A percentile compares a stretch with the other conserved stretches of the same genome.
Conservation (phyloP, 2,797 vertebrate genomes). For the Acipenser transmontanus region DNA sequence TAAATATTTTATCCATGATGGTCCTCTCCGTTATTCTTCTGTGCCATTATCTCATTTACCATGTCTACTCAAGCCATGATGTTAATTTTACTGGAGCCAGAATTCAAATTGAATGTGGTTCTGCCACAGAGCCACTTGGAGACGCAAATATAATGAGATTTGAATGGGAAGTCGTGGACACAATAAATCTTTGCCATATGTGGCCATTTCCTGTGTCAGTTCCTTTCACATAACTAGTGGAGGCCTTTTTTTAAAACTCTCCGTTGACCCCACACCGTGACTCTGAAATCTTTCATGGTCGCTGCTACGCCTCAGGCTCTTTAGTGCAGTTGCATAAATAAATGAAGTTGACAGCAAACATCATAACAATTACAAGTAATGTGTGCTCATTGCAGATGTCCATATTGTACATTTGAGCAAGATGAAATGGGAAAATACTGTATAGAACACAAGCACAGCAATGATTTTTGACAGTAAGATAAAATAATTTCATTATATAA, state of each 20-base stretch:
- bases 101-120: slow-evolving; percentile 49
- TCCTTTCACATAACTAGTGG: slow-evolving; percentile 75
- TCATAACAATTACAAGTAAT: slow-evolving; percentile 68
- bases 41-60: slow-evolving; percentile 10
- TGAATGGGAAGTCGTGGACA: slow-evolving; percentile 72
- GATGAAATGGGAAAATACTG: slow-evolving; percentile 44
- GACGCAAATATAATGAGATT: slow-evolving; percentile 69
- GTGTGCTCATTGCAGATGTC: slow-evolving; percentile 60
- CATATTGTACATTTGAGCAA: slow-evolving; percentile 47
- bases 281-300: slow-evolving; percentile 74
- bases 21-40: slow-evolving; percentile 8
- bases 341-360: slow-evolving; percentile 79
- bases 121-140: slow-evolving; percentile 46
- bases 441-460: not conserved
- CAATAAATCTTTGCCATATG: slow-evolving; percentile 83
- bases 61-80: slow-evolving; percentile 33
- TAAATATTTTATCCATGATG: slow-evolving; percentile 4
- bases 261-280: slow-evolving; percentile 74
- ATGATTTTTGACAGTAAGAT: slow-evolving; percentile 17
- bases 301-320: slow-evolving; percentile 63
- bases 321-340: slow-evolving; percentile 74
- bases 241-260: slow-evolving; percentile 50
- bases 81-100: slow-evolving; percentile 50
- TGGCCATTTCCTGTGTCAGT: slow-evolving; percentile 83
- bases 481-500: slow-evolving; percentile 18